phyloP scores from a whole-genome alignment of 2,113 vertebrate species.

The Pituophis catenifer region DNA sequence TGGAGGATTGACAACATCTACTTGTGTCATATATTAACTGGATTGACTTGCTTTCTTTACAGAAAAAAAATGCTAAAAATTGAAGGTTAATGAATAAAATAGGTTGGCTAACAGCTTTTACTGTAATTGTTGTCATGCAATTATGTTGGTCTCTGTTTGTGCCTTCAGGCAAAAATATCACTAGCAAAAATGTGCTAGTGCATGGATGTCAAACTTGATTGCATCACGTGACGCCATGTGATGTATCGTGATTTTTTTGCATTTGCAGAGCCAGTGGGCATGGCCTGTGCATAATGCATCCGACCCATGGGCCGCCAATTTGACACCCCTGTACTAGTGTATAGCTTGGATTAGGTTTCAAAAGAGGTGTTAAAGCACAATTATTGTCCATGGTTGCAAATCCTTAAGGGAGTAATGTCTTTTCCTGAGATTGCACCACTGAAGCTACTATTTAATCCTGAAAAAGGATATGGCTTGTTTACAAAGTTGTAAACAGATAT shows the following conservation, averaged over 20 bases:
- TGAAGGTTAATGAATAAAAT: accelerated
- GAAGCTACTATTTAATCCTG: background rate
- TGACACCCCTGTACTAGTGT: background rate
- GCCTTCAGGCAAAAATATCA: background rate
- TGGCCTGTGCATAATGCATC: too few relatives aligned
- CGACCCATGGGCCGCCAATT: accelerated
- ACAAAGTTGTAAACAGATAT: background rate
- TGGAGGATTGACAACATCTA: background rate
- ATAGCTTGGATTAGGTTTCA: background rate
- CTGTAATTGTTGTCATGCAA: background rate
- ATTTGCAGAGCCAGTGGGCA: accelerated
- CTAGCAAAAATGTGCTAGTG: background rate
- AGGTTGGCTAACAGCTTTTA: background rate
- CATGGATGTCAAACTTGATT: too few relatives aligned
- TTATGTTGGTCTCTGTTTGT: background rate
- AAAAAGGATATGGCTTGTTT: background rate
- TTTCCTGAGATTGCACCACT: background rate
- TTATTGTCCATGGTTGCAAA: background rate
- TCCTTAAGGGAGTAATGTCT: background rate
- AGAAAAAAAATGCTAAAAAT: background rate
- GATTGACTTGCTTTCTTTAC: background rate
- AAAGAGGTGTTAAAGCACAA: background rate
- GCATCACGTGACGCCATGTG: too few relatives aligned
- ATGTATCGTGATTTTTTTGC: too few relatives aligned
- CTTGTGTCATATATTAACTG: background rate